Base-by-base conservation (phyloP, 1,140 invertebrate genomes). In the Plutomurus gul region DNA sequence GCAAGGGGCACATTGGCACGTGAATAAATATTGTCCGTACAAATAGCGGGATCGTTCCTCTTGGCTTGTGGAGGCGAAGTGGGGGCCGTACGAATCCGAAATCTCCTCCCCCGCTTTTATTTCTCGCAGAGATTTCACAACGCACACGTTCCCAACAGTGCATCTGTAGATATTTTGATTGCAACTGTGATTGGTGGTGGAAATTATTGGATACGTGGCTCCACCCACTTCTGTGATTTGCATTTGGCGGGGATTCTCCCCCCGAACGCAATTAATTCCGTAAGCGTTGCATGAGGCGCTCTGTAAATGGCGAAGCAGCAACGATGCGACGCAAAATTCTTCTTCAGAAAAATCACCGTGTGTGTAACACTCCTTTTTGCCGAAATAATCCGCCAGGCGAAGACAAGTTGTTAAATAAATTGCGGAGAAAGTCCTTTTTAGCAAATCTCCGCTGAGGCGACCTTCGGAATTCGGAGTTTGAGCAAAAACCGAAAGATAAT, bases 201-300 rank as follows among this genome's bases (percentile, higher is more conserved):
- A 91, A n/a, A 91, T 87, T 0, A 89, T 88, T 3, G 89, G 85
- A 78, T 91, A 92, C 70, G 91, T 88, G 10, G 88, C 91, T 4
- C 90, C 90, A 7, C 90, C 91, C 27, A 91, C 82, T 16, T 86
- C 83, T 16, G 86, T 86, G 11, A 81, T 82, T 16, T 81, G 25
- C 5, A 80, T 25, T 22, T 77, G 51, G 77, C 43, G 43, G 49
- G 72, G 86, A 85, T 73, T 22, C 0, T 0, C 16, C 4, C 87
- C 81, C 3, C 85, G 75, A 51, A 90, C 87, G 79, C 91, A 89
- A 20, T 89, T 88, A 20, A 91, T 88, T 83, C 91, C 90, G 82
- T 92, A 91, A 37, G 91, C 91, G 85, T 92, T 92, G 83, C 90
- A 91, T 25, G 89, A 89, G 30, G 89, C 86, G 72, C 88, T 88